Evolutionary conservation across 2,113 vertebrate species (phyloP).

Genomic region (human): DNA sequence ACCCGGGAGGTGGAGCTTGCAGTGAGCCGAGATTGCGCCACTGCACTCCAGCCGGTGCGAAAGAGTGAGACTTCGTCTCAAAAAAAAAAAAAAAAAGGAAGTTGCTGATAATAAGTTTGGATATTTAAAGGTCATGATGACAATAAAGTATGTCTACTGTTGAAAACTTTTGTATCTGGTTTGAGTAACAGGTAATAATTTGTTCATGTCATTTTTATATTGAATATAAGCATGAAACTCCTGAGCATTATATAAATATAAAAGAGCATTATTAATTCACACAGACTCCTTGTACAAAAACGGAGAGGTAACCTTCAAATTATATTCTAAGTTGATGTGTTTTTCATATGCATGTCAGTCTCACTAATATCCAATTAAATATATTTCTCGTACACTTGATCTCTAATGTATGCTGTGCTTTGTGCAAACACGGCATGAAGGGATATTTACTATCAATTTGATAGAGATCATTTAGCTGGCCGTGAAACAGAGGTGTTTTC

Average conservation of each 20-base stretch:
- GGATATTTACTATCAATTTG: constrained; percentile 61
- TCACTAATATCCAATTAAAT: constrained; percentile 67
- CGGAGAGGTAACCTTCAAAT: constrained; percentile 48
- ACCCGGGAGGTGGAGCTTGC: too few relatives aligned
- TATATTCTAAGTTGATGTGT: constrained; percentile 58
- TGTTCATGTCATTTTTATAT: neutral
- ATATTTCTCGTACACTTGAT: constrained; percentile 42
- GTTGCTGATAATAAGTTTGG: neutral
- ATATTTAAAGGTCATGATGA: neutral
- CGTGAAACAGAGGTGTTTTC: neutral
- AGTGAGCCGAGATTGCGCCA: too few relatives aligned
- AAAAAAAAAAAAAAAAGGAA: too few relatives aligned
- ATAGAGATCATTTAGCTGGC: constrained; percentile 65
- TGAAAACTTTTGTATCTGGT: neutral
- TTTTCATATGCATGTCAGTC: constrained; percentile 62
- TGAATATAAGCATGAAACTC: constrained; percentile 28
- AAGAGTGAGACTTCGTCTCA: too few relatives aligned
- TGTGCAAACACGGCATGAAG: constrained; percentile 67
- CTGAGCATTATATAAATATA: neutral
- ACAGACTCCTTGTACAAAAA: neutral
- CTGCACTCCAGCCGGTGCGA: too few relatives aligned
- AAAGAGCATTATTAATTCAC: constrained; percentile 37
- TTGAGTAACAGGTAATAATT: constrained; percentile 12
- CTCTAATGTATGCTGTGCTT: constrained; percentile 43
- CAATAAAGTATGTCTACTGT: neutral